Percentiles rank a stretch among this genome's conserved stretches.
Evolutionary conservation across 2,797 vertebrate genomes (phyloP).

Genomic region (Pseudotriccus pelzelni): DNA sequence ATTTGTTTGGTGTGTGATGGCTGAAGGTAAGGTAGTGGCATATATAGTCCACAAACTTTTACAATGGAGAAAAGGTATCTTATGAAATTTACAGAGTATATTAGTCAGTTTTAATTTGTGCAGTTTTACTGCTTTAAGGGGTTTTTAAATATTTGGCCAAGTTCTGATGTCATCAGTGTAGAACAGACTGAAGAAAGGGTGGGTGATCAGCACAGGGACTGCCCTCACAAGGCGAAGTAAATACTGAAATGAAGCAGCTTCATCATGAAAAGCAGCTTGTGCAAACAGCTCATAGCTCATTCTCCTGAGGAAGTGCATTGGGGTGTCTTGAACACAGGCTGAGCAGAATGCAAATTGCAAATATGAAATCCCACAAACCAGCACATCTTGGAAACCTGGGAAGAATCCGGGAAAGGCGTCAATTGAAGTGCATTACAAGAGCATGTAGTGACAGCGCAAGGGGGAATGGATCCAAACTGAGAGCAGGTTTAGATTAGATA

Average conservation of each 20-base stretch:
- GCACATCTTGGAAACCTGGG: background rate
- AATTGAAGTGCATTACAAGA: background rate
- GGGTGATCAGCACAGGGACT: background rate
- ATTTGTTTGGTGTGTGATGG: background rate
- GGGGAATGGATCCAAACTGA: rapidly evolving
- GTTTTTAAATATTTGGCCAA: background rate
- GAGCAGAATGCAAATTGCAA: background rate
- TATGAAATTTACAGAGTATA: background rate
- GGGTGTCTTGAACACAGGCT: background rate
- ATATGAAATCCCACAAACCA: background rate
- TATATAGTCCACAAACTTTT: background rate
- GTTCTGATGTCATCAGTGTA: background rate
- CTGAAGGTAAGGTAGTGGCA: background rate
- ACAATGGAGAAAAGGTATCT: background rate
- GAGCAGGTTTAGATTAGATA: background rate
- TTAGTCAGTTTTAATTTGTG: background rate
- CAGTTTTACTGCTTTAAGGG: background rate
- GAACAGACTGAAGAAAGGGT: background rate
- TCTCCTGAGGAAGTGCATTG: background rate
- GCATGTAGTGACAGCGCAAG: background rate
- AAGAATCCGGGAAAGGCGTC: background rate
- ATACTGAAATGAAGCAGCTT: background rate
- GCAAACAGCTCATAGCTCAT: background rate
- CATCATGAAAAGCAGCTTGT: background rate
- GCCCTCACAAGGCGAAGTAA: background rate